Evolutionary conservation across 2,797 vertebrate species (phyloP).

Genomic region (Manis pentadactyla): DNA sequence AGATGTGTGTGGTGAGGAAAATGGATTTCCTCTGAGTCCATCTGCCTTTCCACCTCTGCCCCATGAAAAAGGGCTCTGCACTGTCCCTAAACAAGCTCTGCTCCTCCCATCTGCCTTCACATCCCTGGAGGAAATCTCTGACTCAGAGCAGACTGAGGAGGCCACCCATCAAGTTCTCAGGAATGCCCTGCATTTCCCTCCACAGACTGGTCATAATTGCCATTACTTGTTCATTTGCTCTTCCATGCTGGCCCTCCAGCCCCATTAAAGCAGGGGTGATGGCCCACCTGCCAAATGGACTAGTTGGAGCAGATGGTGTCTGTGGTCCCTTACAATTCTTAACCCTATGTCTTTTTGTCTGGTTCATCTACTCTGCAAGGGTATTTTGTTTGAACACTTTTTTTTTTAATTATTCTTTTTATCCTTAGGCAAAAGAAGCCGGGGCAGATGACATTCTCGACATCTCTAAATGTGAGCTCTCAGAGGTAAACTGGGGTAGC

Average conservation of each 20-base stretch:
- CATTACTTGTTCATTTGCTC: background rate
- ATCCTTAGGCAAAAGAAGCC: slow-evolving; percentile 93
- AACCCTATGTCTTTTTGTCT: background rate
- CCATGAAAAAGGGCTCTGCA: background rate
- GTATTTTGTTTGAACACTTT: background rate
- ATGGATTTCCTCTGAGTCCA: background rate
- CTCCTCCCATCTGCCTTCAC: background rate
- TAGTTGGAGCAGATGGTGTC: background rate
- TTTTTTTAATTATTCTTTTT: background rate
- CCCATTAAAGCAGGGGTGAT: background rate
- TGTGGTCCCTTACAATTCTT: background rate
- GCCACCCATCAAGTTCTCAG: background rate
- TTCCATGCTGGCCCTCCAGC: background rate
- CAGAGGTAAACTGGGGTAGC: slow-evolving; percentile 89
- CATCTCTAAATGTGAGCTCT: slow-evolving; percentile 94
- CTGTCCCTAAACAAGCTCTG: accelerated
- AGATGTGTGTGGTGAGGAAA: slow-evolving; percentile 93
- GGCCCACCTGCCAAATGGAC: background rate
- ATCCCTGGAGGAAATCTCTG: background rate
- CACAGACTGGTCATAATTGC: background rate
- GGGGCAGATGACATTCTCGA: slow-evolving; percentile 96
- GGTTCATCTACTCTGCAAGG: background rate
- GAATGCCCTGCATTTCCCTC: background rate
- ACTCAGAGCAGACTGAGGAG: background rate
- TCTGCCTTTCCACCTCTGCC: background rate